Conservation (phyloP, 2,797 vertebrate species). For the Adelosebastes latens region DNA sequence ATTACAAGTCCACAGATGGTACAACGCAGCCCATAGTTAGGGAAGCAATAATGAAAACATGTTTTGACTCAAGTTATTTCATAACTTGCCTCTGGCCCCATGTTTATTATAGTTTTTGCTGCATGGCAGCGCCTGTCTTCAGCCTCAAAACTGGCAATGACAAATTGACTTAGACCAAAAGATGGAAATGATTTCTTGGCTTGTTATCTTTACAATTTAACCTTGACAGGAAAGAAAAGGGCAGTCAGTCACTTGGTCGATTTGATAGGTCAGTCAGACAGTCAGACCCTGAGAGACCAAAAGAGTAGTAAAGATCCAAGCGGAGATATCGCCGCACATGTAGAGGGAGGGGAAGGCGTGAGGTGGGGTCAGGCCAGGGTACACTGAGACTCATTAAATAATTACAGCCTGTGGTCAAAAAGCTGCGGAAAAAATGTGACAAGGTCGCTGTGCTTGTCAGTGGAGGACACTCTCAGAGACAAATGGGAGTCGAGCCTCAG, state of each 20-base stretch:
- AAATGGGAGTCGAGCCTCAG: conserved; percentile 10
- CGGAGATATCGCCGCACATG: not conserved
- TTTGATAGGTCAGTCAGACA: not conserved
- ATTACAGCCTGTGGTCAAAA: conserved; percentile 51
- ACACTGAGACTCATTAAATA: conserved; percentile 52
- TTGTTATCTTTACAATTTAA: not conserved
- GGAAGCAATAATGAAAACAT: not conserved
- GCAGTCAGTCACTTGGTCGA: not conserved
- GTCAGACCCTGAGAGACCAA: not conserved
- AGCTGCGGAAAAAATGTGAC: conserved; percentile 43
- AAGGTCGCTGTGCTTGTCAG: conserved; percentile 52
- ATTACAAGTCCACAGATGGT: not conserved
- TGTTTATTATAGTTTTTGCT: not conserved
- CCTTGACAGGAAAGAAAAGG: conserved; percentile 12
- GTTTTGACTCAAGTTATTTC: not conserved
- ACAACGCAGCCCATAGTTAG: no score
- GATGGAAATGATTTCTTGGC: not conserved
- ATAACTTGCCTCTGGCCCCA: not conserved
- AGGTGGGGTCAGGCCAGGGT: conserved; percentile 14
- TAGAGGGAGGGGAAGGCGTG: not conserved
- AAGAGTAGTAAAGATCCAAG: conserved; percentile 5
- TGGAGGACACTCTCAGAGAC: conserved; percentile 31
- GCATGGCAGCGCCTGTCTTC: not conserved
- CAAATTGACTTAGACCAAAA: not conserved
- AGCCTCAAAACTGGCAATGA: not conserved